Evolutionary conservation across 1,140 invertebrate genomes (phyloP).

Genomic region (Leptinotarsa lineolata): DNA sequence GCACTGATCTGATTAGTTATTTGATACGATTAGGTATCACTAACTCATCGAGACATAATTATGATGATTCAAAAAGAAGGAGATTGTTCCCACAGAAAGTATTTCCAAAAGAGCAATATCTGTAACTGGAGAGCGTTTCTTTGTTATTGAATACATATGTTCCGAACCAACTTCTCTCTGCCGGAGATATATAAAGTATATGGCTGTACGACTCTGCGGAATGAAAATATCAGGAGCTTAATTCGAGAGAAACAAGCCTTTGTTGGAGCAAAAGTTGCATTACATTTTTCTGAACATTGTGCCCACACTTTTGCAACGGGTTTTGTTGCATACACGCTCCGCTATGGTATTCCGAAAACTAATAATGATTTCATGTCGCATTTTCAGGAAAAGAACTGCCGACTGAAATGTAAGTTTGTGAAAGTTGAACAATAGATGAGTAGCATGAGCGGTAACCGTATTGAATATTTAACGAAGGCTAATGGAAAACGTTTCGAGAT

Average conservation of each 20-base stretch:
- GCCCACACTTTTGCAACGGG: background rate
- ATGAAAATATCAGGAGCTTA: background rate
- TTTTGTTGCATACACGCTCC: constrained; percentile 9
- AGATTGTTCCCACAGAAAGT: no score
- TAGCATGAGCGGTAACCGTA: background rate
- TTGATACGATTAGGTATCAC: no score
- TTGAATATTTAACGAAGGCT: constrained; percentile 39
- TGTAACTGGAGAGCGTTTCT: no score
- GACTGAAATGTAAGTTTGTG: constrained; percentile 32
- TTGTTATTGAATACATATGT: no score
- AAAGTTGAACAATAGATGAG: constrained; percentile 31
- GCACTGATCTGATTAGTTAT: no score
- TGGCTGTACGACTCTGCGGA: background rate
- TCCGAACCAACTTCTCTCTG: no score
- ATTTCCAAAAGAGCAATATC: no score
- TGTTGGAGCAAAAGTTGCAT: constrained; percentile 10
- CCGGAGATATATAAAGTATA: no score
- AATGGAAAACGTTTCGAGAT: constrained; percentile 23
- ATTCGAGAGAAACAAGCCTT: background rate
- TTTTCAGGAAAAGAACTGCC: constrained; percentile 11
- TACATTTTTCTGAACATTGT: constrained; percentile 10
- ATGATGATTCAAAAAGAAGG: no score
- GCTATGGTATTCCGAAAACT: background rate
- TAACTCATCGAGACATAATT: no score
- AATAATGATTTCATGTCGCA: constrained; percentile 6